Conservation (phyloP, 1,140 invertebrate species). For the Lucilia sericata region DNA sequence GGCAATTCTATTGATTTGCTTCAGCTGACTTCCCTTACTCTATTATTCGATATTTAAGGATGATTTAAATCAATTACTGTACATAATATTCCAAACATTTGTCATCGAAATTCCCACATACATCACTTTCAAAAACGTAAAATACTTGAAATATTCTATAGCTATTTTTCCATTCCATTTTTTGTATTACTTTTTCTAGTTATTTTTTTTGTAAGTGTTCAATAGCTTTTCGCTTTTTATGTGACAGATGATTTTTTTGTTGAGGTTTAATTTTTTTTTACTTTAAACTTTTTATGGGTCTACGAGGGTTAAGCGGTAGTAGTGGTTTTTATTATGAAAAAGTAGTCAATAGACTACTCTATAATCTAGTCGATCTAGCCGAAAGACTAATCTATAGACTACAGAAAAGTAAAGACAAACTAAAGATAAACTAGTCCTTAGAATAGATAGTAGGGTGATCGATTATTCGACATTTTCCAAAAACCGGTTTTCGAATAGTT, state of each 20-base stretch:
- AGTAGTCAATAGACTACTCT: too few relatives aligned
- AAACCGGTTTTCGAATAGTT: too few relatives aligned
- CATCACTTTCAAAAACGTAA: neutral
- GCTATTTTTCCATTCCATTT: neutral
- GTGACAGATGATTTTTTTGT: slow-evolving; percentile 1
- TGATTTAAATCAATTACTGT: slow-evolving; percentile 12
- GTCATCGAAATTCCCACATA: neutral
- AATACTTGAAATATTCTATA: neutral
- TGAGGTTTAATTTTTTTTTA: neutral
- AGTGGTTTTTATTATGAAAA: too few relatives aligned
- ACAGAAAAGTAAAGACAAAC: too few relatives aligned
- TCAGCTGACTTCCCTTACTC: neutral
- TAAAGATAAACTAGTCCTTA: too few relatives aligned
- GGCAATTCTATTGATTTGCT: neutral
- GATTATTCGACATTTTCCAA: too few relatives aligned
- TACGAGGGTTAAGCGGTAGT: neutral
- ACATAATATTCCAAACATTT: slow-evolving; percentile 11
- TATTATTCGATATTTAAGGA: neutral
- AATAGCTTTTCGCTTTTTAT: slow-evolving; percentile 10
- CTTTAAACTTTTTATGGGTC: neutral
- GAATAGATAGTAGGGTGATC: too few relatives aligned
- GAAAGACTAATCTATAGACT: too few relatives aligned
- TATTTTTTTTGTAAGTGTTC: neutral
- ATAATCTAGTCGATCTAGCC: too few relatives aligned
- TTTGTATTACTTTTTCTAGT: neutral